phyloP scores from a whole-genome alignment of 1,140 invertebrate genomes.

The Medauroidea extradentata region DNA sequence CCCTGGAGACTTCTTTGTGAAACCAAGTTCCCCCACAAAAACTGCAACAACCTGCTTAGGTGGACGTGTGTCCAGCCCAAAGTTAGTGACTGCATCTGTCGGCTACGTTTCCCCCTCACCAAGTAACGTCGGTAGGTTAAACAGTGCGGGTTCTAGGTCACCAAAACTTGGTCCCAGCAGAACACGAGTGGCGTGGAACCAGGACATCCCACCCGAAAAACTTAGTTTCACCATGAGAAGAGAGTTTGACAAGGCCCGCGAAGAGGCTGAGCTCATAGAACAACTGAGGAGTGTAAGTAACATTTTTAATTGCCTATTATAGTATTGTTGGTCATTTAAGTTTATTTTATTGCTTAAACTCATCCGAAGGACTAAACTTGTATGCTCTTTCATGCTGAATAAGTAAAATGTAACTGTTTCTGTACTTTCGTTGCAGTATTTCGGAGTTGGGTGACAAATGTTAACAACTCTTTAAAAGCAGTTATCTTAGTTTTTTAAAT shows the following conservation, averaged over 20 bases:
- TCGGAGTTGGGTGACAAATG: too few relatives aligned
- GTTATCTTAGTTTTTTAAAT: too few relatives aligned
- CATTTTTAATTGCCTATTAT: not conserved
- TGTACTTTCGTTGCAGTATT: too few relatives aligned
- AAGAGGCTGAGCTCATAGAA: slow-evolving; percentile 81
- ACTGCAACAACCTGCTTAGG: slow-evolving; percentile 27
- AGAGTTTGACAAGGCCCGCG: slow-evolving; percentile 83
- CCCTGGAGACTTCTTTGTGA: slow-evolving; percentile 36
- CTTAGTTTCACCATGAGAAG: slow-evolving; percentile 87
- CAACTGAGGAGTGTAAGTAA: slow-evolving; percentile 73
- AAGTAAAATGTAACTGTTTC: too few relatives aligned
- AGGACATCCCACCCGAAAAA: slow-evolving; percentile 64
- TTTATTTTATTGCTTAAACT: too few relatives aligned
- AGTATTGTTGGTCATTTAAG: not conserved
- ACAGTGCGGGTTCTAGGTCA: slow-evolving; percentile 1
- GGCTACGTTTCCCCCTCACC: slow-evolving; percentile 43
- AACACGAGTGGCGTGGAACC: slow-evolving; percentile 58
- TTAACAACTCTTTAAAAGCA: too few relatives aligned
- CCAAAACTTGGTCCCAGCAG: slow-evolving; percentile 5
- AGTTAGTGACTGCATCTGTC: slow-evolving; percentile 52
- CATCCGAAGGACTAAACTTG: too few relatives aligned
- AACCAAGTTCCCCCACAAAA: slow-evolving; percentile 67
- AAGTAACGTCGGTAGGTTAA: not conserved
- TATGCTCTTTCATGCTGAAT: too few relatives aligned
- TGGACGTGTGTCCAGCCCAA: slow-evolving; percentile 26